Evolutionary conservation across 1,140 invertebrate species (phyloP), one percentile per base, ranked within the genome.

Genomic region (Paraescarpia echinospica): DNA sequence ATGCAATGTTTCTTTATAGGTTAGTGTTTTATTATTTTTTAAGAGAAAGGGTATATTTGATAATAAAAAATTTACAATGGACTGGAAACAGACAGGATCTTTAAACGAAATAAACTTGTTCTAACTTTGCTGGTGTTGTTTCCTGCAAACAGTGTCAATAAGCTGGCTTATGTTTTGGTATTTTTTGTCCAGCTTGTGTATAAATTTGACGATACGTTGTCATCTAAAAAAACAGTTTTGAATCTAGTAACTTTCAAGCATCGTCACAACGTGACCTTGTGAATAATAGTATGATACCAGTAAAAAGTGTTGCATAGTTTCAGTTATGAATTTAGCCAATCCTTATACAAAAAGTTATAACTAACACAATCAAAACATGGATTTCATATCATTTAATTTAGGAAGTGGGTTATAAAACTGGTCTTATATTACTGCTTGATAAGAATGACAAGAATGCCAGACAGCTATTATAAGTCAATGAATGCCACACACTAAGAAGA

Each of bases 401-500:
- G 9, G 12, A 77, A 77, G 27, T 77, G 14, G 59, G 27, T 77
- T 27, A 18, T 77, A 27, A 77, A 77, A 77, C 59, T 77, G 59
- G 2, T 18, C 59, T 77, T 77, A 77, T 2, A 77, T 27, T 77
- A 77, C 22, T 22, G 22, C 27, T 31, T 77, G 59, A 77, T 27
- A 2, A 14, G 2, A 31, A 2, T 27, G 59, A 77, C 4, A 77
- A 77, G 4, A 77, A 77, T 0, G 59, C 18, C 27, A 77, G 59
- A 77, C 8, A 77, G 59, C 59, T 77, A 8, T 51, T 51, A 18
- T 18, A 77, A 77, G 59, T 77, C 41, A 77, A 77, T 27, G 22
- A 77, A 77, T 77, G 59, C 59, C 59, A 77, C 27, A 77, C 59
- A 77, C 59, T 77, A 77, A 77, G 59, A 77, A 77, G 59, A 77